Evolutionary conservation across 2,888 invertebrate genomes (phyloP).

Genomic region (Thalpophila matura): DNA sequence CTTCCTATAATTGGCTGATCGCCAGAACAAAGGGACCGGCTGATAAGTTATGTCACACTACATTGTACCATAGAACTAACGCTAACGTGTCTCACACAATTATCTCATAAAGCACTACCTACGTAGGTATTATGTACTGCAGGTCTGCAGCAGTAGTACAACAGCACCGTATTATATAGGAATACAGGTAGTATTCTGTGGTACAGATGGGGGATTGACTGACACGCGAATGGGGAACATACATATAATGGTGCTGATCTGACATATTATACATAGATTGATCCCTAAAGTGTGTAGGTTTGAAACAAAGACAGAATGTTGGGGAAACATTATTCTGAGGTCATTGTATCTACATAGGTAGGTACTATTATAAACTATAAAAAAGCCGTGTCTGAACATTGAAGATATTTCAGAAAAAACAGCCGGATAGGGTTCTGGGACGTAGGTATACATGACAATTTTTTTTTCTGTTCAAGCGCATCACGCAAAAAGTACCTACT

Average conservation of each 20-base stretch:
- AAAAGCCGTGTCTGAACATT: no score
- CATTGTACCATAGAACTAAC: constrained; percentile 31
- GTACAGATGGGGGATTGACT: neutral
- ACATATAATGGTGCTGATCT: neutral
- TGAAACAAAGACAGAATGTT: neutral
- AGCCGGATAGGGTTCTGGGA: no score
- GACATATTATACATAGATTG: neutral
- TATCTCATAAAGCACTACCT: constrained; percentile 13
- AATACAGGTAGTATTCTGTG: no score
- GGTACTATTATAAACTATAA: no score
- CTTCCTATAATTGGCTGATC: constrained; percentile 23
- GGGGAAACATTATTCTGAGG: neutral
- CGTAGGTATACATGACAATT: no score
- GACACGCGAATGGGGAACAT: constrained; percentile 1
- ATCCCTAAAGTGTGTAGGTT: neutral
- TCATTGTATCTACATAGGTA: no score
- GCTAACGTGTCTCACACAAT: constrained; percentile 16
- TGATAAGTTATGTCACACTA: constrained; percentile 43
- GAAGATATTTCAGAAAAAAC: no score
- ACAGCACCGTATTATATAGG: neutral
- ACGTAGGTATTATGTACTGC: neutral
- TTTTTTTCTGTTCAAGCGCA: no score
- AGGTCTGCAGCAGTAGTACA: neutral
- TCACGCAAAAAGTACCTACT: no score
- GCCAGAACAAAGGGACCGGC: constrained; percentile 25